Base-by-base conservation (phyloP, 2,113 vertebrate genomes). In the Corydoras maculifer region DNA sequence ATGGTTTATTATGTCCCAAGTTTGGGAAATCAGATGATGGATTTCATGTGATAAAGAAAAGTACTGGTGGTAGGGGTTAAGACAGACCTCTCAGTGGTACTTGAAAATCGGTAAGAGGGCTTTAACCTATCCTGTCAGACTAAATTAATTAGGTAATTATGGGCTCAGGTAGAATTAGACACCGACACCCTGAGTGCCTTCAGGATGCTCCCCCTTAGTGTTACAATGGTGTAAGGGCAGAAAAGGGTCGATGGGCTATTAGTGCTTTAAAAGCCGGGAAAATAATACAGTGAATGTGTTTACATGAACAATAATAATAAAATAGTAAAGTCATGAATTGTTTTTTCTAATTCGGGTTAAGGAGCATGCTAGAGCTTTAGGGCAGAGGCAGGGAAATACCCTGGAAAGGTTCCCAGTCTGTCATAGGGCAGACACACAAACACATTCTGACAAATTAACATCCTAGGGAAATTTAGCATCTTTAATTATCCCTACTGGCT, bases 71-170 rank as follows among this genome's bases (percentile, higher is more conserved):
- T 54, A 31, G 71, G 32, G 43, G 58, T 75, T 67, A 64, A 85
- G 81, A 82, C 82, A 76, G 81, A 80, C 76, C 55, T 78, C 76
- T 53, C 50, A 74, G 75, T 49, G 59, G 79, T 84, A 80, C 66
- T 77, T 74, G 80, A 79, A 82, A 85, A 87, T 88, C 85, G 84
- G 81, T 72, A 78, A 77, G 78, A 76, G 78, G 82, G 84, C 80
- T 87, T 87, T 87, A 86, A 87, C 86, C 83, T 85, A 84, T 77
- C 75, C 84, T 85, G 87, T 88, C 86, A 86, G 80, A 75, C 77
- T 84, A 87, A 87, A 87, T 89, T 85, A 88, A 88, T 87, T 84
- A 86, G 85, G 81, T 86, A 86, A 88, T 87, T 86, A 88, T 84
- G 77, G 79, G 84, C 84, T 88, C 81, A 85, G 83, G 83, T 87